Percentiles rank a stretch among this genome's conserved stretches.
Conservation (phyloP, 2,888 invertebrate species). For the Ommatoiulus sabulosus region DNA sequence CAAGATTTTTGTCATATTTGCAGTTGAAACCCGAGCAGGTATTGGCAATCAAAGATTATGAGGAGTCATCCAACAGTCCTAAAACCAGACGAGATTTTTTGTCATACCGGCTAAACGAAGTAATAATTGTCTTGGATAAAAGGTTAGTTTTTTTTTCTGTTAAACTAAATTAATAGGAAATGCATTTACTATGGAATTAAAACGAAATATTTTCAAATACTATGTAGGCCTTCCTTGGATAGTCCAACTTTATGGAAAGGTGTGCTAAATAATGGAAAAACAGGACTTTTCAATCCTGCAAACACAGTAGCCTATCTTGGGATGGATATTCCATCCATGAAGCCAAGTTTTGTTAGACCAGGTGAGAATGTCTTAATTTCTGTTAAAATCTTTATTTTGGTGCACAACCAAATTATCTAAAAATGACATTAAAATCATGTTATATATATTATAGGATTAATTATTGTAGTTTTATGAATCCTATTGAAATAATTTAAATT, state of each 20-base stretch:
- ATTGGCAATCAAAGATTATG: slow-evolving; percentile 78
- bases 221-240: slow-evolving; percentile 65
- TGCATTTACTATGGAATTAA: neutral
- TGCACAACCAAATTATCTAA: neutral
- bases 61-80: slow-evolving; percentile 68
- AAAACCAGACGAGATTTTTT: slow-evolving; percentile 77
- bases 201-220: neutral
- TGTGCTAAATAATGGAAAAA: slow-evolving; percentile 86
- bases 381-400: neutral
- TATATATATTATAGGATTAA: too few relatives aligned
- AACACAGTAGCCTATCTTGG: slow-evolving; percentile 89
- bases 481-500: too few relatives aligned
- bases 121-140: slow-evolving; percentile 92
- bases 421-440: neutral
- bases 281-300: slow-evolving; percentile 91
- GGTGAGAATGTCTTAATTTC: slow-evolving; percentile 63
- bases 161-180: neutral
- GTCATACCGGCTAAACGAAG: slow-evolving; percentile 86
- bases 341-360: slow-evolving; percentile 70
- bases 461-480: neutral
- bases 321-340: slow-evolving; percentile 76
- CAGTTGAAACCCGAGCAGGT: slow-evolving; percentile 91
- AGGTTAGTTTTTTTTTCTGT: slow-evolving; percentile 69
- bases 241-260: slow-evolving; percentile 84
- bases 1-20: slow-evolving; percentile 55